phyloP scores from a whole-genome alignment of 2,113 vertebrate species.

The Hystrix brachyura region DNA sequence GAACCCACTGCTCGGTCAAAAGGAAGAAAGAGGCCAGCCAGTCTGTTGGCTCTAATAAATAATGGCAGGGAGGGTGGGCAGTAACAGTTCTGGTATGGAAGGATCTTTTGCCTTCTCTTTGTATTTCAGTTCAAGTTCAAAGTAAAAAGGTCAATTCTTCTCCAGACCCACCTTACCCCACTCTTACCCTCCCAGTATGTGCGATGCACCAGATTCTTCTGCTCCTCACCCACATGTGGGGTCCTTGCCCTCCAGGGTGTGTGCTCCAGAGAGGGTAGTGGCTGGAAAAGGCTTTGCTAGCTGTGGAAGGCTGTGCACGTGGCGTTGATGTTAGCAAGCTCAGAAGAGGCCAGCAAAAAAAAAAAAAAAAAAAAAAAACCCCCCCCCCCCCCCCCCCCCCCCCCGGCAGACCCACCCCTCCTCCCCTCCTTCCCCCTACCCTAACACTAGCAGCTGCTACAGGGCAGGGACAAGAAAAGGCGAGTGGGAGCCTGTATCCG shows the following conservation, averaged over 20 bases:
- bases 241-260: not conserved
- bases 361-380: too few species aligned
- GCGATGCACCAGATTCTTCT: not conserved
- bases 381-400: not conserved
- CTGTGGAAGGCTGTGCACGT: not conserved
- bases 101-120: not conserved
- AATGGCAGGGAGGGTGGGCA: not conserved
- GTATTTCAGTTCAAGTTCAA: conserved; percentile 21
- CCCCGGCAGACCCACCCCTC: not conserved
- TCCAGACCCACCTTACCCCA: not conserved
- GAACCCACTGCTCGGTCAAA: not conserved
- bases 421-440: not conserved
- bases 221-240: not conserved
- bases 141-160: not conserved
- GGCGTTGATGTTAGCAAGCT: not conserved
- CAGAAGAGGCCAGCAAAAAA: not conserved
- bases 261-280: not conserved
- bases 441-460: not conserved
- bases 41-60: not conserved
- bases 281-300: conserved; percentile 34
- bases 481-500: not conserved
- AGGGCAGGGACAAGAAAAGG: not conserved
- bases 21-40: not conserved
- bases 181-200: not conserved
- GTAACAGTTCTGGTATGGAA: not conserved